Evolutionary conservation across 2,113 vertebrate species (phyloP).

Genomic region (Pseudopipra pipra): DNA sequence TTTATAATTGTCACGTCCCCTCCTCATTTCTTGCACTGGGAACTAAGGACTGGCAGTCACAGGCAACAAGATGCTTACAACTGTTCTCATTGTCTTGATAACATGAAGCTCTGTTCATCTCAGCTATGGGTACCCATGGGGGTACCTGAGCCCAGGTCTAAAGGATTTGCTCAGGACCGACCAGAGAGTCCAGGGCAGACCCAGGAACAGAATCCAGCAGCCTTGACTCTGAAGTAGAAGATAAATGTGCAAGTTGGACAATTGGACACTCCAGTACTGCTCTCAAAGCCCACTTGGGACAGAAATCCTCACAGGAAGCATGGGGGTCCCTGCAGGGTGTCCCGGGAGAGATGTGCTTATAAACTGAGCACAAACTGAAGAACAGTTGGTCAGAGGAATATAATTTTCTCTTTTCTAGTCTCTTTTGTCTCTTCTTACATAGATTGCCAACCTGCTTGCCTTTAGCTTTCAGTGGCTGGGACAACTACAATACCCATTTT

Average conservation of each 20-base stretch:
- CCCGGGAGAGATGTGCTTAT: not conserved
- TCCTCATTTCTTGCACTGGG: not conserved
- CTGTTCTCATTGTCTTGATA: rapidly evolving
- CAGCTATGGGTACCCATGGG: not conserved
- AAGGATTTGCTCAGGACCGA: not conserved
- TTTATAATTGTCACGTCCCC: not conserved
- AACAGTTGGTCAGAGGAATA: not conserved
- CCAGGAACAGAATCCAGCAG: not conserved
- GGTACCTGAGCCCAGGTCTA: not conserved
- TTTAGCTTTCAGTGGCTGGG: not conserved
- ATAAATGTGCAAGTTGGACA: not conserved
- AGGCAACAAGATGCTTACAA: not conserved
- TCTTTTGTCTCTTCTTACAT: not conserved
- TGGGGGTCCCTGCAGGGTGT: not conserved
- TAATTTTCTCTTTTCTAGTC: not conserved
- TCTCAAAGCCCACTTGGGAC: not conserved
- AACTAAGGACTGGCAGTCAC: not conserved
- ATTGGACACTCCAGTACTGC: too few species aligned
- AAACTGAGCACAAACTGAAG: not conserved
- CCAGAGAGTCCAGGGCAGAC: not conserved
- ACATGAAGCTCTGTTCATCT: not conserved
- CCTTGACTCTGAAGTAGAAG: not conserved
- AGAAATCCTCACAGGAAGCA: not conserved
- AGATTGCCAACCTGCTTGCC: not conserved
- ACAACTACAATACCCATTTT: not conserved